These are phyloP conservation scores for Taxidea taxus DNA, from an alignment of 2,113 vertebrate species.

Conservation along the genomic window DNA sequence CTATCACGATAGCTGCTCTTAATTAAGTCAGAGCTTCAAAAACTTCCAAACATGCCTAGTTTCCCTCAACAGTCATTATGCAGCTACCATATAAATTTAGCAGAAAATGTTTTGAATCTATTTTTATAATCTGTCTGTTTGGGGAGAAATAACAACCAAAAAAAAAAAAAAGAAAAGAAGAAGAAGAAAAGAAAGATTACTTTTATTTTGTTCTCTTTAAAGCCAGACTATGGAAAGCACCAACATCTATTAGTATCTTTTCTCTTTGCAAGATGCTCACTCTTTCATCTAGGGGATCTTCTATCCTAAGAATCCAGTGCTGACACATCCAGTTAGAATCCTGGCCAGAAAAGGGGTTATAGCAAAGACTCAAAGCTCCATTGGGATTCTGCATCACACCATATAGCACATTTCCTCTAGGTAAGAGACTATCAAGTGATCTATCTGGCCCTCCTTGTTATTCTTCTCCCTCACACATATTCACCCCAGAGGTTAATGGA, in stretches of 20 bases:
- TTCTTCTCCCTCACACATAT: not conserved
- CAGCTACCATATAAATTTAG: not conserved
- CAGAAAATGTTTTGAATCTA: not conserved
- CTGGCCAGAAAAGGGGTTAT: not conserved
- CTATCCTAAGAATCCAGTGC: not conserved
- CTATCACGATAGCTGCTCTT: not conserved
- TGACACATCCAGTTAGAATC: not conserved
- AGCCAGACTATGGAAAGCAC: not conserved
- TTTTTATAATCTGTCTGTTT: not conserved
- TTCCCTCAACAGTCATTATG: not conserved
- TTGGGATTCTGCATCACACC: not conserved
- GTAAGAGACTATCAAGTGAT: not conserved
- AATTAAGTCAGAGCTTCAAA: not conserved
- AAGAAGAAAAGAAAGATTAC: rapidly evolving
- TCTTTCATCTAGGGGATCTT: not conserved
- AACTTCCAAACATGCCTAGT: not conserved
- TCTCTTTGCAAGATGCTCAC: not conserved
- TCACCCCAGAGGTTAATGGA: not conserved
- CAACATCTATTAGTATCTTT: not conserved
- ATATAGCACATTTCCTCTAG: not conserved
- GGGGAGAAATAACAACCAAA: not conserved
- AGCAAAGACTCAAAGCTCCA: not conserved
- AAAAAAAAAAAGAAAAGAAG: not conserved
- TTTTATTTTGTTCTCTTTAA: not conserved
- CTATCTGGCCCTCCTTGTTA: not conserved